Conservation (phyloP, 2,113 vertebrate genomes). For the Nipponia nippon region DNA sequence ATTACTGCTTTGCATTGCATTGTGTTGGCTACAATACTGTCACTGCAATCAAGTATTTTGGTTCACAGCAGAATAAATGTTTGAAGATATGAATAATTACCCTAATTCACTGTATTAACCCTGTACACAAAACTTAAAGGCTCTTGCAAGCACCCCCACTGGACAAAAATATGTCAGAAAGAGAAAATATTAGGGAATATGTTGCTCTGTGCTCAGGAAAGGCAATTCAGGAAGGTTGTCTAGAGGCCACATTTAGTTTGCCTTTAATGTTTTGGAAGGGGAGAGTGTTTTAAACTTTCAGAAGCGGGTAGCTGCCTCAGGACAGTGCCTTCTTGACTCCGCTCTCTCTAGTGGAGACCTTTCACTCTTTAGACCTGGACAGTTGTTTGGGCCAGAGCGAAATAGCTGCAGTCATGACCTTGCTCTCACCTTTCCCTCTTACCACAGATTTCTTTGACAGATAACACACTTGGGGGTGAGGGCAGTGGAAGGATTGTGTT, state of each 20-base stretch:
- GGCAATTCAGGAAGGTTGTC: neutral
- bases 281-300: neutral
- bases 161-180: neutral
- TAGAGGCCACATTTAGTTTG: neutral
- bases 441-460: neutral
- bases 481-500: neutral
- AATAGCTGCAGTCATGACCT: neutral
- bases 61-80: neutral
- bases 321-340: neutral
- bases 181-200: neutral
- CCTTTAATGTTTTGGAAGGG: neutral
- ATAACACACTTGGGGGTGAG: neutral
- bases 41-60: neutral
- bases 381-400: neutral
- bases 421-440: neutral
- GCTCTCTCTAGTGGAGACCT: neutral
- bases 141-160: neutral
- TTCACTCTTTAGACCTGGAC: neutral
- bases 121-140: neutral
- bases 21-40: neutral
- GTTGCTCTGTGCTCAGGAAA: neutral
- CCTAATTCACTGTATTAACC: neutral
- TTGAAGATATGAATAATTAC: neutral
- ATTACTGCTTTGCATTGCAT: neutral
- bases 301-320: neutral